A percentile compares a stretch with the other conserved stretches of the same genome.
These are phyloP conservation scores for Epirrhoe alternata DNA, from an alignment of 2,888 invertebrate species.

Conservation along the genomic window DNA sequence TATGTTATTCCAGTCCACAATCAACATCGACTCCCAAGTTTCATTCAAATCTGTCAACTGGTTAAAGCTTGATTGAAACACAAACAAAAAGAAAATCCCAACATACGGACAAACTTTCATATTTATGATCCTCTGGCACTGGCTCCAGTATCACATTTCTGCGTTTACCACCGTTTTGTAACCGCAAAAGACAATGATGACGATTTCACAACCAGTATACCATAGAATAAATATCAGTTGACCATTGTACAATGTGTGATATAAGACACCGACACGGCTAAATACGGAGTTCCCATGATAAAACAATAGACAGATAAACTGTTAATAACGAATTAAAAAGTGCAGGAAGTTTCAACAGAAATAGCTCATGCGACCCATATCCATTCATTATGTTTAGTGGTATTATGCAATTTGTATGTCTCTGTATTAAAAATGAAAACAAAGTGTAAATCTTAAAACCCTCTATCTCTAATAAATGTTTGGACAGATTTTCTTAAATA, in stretches of 20 bases:
- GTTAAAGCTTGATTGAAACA: too few relatives aligned
- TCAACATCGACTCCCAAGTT: too few relatives aligned
- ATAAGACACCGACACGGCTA: constrained; percentile 18
- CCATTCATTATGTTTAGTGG: neutral
- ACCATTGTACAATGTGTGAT: constrained; percentile 43
- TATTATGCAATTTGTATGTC: neutral
- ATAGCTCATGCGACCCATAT: neutral
- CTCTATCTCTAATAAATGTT: too few relatives aligned
- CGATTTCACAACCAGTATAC: constrained; percentile 55
- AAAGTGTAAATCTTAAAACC: too few relatives aligned
- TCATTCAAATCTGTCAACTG: too few relatives aligned
- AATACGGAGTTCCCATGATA: constrained; percentile 27
- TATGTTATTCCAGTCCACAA: too few relatives aligned
- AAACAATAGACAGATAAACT: constrained; percentile 21
- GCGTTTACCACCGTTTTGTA: constrained; percentile 1
- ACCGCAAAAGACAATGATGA: constrained; percentile 36
- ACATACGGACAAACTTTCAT: too few relatives aligned
- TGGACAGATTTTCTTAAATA: too few relatives aligned
- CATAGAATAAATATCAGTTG: constrained; percentile 28
- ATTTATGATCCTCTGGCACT: neutral
- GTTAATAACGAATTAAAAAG: neutral
- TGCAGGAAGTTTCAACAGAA: neutral
- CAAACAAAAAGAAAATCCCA: too few relatives aligned
- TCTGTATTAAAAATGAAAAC: neutral
- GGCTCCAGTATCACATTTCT: neutral